Conservation (phyloP, 2,113 vertebrate genomes). For the Rhynchomys soricoides region DNA sequence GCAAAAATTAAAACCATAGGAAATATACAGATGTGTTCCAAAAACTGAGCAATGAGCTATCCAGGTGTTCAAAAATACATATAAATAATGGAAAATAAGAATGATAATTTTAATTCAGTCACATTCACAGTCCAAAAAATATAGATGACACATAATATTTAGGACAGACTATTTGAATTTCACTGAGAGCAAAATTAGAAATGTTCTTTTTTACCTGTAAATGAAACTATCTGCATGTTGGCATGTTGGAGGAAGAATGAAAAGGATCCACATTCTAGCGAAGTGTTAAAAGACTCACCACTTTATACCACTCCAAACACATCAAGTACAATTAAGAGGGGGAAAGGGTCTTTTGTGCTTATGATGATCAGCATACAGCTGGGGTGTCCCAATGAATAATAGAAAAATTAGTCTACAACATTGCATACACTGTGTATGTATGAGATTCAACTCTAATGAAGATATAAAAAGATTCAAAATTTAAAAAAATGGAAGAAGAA, state of each 20-base stretch:
- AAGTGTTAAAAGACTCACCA: neutral
- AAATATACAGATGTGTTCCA: neutral
- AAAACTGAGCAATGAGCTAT: neutral
- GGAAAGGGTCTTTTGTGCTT: neutral
- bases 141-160: neutral
- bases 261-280: neutral
- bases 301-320: neutral
- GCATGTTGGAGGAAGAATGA: neutral
- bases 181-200: neutral
- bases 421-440: neutral
- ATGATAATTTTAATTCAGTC: neutral
- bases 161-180: neutral
- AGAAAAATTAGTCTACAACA: neutral
- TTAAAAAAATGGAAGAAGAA: neutral
- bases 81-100: neutral
- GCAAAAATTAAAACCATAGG: neutral
- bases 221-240: neutral
- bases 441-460: neutral
- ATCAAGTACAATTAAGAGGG: neutral
- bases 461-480: neutral
- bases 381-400: neutral
- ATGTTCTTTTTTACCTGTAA: neutral
- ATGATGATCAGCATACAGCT: neutral
- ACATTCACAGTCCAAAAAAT: neutral
- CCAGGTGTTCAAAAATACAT: neutral